phyloP scores from a whole-genome alignment of 2,113 vertebrate species.

The Scartelaos histophorus region DNA sequence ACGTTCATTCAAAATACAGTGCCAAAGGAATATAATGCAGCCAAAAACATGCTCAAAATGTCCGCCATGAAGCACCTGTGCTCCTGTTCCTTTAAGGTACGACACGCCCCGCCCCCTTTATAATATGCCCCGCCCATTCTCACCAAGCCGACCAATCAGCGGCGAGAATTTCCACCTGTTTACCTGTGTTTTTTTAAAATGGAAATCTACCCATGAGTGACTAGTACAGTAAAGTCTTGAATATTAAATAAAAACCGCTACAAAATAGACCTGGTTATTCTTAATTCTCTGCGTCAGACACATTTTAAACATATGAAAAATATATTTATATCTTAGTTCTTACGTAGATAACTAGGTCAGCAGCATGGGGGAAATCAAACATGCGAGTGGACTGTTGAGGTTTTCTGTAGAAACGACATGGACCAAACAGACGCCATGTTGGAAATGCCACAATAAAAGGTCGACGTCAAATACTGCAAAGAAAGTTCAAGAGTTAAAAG shows the following conservation, averaged over 20 bases:
- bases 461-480: not conserved
- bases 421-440: not conserved
- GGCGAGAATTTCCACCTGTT: conserved; percentile 59
- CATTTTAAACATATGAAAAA: conserved; percentile 83
- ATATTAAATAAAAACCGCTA: conserved; percentile 90
- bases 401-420: conserved; percentile 19
- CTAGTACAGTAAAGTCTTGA: conserved; percentile 92
- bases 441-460: conserved; percentile 1
- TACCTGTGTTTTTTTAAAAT: conserved; percentile 75
- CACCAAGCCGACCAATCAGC: conserved; percentile 70
- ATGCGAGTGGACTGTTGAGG: conserved; percentile 66
- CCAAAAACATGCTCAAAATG: conserved; percentile 93
- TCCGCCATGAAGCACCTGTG: conserved; percentile 94
- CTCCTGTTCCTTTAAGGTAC: conserved; percentile 77
- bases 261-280: conserved; percentile 88
- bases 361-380: conserved; percentile 83
- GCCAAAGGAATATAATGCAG: conserved; percentile 95
- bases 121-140: not conserved
- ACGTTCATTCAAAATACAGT: conserved; percentile 99
- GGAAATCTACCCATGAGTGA: conserved; percentile 85
- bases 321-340: conserved; percentile 75
- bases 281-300: not conserved
- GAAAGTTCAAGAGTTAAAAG: too few relatives aligned
- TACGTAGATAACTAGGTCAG: conserved; percentile 75
- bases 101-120: conserved; percentile 36